Conservation (phyloP, 2,797 vertebrate species). For the Gymnothorax javanicus region DNA sequence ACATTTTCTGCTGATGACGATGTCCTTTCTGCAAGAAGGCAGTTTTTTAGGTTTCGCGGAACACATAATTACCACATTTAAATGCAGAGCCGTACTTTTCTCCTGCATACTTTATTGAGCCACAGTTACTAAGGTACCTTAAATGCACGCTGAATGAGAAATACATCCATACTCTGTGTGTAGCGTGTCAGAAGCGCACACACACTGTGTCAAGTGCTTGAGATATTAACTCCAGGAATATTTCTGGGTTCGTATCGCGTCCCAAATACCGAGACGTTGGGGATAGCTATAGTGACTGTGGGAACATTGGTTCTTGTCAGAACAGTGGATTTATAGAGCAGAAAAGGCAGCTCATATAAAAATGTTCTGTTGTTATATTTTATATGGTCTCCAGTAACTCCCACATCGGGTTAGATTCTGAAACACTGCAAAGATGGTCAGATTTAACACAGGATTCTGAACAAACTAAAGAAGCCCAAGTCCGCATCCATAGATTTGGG, state of each 20-base stretch:
- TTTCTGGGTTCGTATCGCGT: background rate
- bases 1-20: background rate
- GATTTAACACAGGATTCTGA: background rate
- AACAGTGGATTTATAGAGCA: background rate
- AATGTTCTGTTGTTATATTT: background rate
- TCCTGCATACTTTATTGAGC: background rate
- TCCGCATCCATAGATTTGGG: background rate
- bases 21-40: background rate
- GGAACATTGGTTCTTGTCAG: background rate
- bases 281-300: background rate
- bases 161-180: background rate
- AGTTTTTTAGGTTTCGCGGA: background rate
- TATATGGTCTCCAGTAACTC: background rate
- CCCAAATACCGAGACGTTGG: background rate
- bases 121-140: background rate
- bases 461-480: background rate
- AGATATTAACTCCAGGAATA: background rate
- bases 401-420: background rate
- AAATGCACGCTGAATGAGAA: background rate
- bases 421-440: background rate
- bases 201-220: background rate
- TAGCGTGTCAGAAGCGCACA: background rate
- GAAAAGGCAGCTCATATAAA: slow-evolving; percentile 10
- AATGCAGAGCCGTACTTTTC: background rate
- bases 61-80: background rate